Evolutionary conservation across 2,113 vertebrate species (phyloP).

Genomic region (Sprattus sprattus): DNA sequence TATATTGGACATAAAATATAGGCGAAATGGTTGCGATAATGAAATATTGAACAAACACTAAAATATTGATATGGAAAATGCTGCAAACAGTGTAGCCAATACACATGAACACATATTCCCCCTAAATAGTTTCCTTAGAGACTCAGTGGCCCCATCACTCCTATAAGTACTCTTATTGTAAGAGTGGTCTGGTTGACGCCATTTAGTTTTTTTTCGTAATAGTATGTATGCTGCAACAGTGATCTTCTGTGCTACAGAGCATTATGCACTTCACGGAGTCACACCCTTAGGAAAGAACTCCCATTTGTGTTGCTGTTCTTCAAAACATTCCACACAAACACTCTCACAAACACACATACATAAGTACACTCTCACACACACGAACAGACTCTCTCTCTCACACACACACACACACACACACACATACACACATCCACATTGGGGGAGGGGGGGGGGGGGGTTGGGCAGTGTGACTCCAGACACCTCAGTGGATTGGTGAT

Average conservation of each 20-base stretch:
- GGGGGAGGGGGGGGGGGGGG: constrained; percentile 23
- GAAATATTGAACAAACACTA: background rate
- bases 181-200: background rate
- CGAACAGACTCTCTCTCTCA: background rate
- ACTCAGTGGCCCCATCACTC: background rate
- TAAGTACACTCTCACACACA: constrained; percentile 20
- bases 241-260: background rate
- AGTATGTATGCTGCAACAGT: background rate
- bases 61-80: constrained; percentile 13
- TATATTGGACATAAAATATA: background rate
- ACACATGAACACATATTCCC: background rate
- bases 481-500: constrained; percentile 36
- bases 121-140: background rate
- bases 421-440: background rate
- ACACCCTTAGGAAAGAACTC: background rate
- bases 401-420: constrained; percentile 6
- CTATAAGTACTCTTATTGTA: background rate
- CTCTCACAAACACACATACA: background rate
- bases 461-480: constrained; percentile 44
- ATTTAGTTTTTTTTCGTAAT: background rate
- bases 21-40: background rate
- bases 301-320: background rate
- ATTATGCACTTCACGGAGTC: background rate
- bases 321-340: constrained; percentile 15
- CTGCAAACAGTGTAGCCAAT: background rate